These are phyloP conservation scores for Scaptomyza hsui DNA, from an alignment of 1,140 invertebrate genomes.

Conservation along the genomic window DNA sequence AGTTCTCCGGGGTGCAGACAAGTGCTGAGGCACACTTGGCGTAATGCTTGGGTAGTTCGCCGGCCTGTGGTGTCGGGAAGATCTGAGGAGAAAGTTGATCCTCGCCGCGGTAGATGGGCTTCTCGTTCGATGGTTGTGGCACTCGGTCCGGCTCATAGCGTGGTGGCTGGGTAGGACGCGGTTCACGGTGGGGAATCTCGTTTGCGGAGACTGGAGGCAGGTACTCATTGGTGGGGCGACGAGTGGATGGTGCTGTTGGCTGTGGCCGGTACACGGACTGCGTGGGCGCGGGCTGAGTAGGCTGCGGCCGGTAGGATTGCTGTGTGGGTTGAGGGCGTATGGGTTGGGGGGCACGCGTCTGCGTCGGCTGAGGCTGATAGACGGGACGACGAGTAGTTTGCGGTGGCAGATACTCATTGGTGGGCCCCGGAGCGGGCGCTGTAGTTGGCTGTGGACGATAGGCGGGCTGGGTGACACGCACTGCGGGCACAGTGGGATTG, in stretches of 20 bases:
- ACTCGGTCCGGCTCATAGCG: constrained; percentile 60
- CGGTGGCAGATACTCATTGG: constrained; percentile 60
- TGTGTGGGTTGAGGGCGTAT: constrained; percentile 48
- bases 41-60: constrained; percentile 74
- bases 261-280: constrained; percentile 66
- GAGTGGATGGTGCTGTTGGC: constrained; percentile 45
- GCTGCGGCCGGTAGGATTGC: constrained; percentile 53
- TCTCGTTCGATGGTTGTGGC: constrained; percentile 67
- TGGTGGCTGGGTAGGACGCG: constrained; percentile 47
- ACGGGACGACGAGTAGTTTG: constrained; percentile 54
- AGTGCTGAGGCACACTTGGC: constrained; percentile 92
- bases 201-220: constrained; percentile 58
- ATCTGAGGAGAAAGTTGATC: constrained; percentile 77
- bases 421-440: constrained; percentile 38
- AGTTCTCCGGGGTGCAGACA: constrained; percentile 91
- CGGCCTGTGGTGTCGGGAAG: constrained; percentile 56
- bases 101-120: constrained; percentile 75
- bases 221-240: constrained; percentile 61
- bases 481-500: constrained; percentile 67
- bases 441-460: constrained; percentile 56
- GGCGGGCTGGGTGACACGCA: constrained; percentile 55
- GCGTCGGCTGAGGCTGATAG: constrained; percentile 44
- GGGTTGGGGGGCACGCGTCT: constrained; percentile 51
- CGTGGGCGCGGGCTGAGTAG: constrained; percentile 71
- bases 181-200: constrained; percentile 65